phyloP scores from a whole-genome alignment of 2,797 vertebrate genomes.

The Sciurus vulgaris region DNA sequence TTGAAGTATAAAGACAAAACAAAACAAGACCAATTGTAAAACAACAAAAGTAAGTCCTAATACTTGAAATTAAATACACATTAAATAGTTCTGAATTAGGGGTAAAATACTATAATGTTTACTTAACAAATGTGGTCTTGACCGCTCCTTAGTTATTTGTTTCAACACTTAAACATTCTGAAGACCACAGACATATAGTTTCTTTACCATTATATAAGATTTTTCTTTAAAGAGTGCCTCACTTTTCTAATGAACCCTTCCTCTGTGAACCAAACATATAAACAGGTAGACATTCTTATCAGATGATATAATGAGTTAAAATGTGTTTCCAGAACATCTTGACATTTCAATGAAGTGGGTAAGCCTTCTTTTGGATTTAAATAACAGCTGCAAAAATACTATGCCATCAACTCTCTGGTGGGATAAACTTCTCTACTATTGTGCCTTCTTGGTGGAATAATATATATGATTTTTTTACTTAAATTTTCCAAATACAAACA shows the following conservation, averaged over 20 bases:
- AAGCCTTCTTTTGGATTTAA: constrained; percentile 72
- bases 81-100: constrained; percentile 44
- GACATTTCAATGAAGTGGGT: constrained; percentile 71
- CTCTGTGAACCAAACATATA: constrained; percentile 40
- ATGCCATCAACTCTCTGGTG: constrained; percentile 18
- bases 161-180: constrained; percentile 59
- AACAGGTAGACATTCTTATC: constrained; percentile 26
- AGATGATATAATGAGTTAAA: constrained; percentile 52
- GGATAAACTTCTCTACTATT: constrained; percentile 58
- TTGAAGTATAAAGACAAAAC: constrained; percentile 49
- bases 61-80: constrained; percentile 62
- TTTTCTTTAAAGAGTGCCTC: constrained; percentile 64
- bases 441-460: constrained; percentile 42
- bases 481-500: constrained; percentile 58
- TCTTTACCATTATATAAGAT: constrained; percentile 58
- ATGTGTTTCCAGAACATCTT: constrained; percentile 55
- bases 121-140: background rate
- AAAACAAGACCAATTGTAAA: constrained; percentile 44
- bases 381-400: constrained; percentile 71
- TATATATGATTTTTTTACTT: constrained; percentile 24
- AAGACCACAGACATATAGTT: constrained; percentile 14
- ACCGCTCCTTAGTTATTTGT: constrained; percentile 48
- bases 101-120: constrained; percentile 54
- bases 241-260: constrained; percentile 53
- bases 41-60: constrained; percentile 9